These are phyloP conservation scores for Pao palembangensis DNA, from an alignment of 2,113 vertebrate species.

Conservation along the genomic window DNA sequence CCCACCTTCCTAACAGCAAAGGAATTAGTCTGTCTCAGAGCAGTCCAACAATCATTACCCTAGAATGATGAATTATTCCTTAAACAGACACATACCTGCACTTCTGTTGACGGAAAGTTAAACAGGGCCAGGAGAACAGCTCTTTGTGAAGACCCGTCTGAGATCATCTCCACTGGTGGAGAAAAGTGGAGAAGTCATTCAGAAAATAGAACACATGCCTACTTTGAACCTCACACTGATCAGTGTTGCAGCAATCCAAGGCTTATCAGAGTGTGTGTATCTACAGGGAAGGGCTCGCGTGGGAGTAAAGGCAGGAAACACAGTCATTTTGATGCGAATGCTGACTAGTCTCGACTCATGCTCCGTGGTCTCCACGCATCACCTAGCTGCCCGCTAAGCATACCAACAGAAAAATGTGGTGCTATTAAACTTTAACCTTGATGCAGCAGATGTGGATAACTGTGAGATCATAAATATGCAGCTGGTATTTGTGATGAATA, in stretches of 20 bases:
- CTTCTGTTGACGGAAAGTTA: conserved; percentile 34
- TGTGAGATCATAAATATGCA: too few relatives aligned
- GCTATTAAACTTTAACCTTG: too few relatives aligned
- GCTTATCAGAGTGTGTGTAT: conserved; percentile 43
- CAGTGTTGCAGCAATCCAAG: conserved; percentile 56
- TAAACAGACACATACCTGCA: conserved; percentile 48
- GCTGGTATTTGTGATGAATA: too few relatives aligned
- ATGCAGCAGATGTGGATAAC: too few relatives aligned
- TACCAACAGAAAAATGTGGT: too few relatives aligned
- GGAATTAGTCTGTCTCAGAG: conserved; percentile 53
- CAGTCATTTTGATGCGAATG: conserved; percentile 24
- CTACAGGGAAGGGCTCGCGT: conserved; percentile 49
- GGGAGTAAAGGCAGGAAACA: conserved; percentile 42
- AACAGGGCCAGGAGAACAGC: neutral
- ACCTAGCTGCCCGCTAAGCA: neutral
- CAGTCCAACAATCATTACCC: conserved; percentile 49
- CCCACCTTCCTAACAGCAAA: conserved; percentile 51
- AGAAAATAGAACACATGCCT: conserved; percentile 20
- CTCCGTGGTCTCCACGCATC: neutral
- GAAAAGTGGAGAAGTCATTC: neutral
- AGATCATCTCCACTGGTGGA: conserved; percentile 4
- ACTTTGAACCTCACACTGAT: conserved; percentile 37
- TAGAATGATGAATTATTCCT: conserved; percentile 13
- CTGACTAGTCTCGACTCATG: neutral
- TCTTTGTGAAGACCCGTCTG: neutral